Conservation (phyloP, 2,888 invertebrate genomes). For the Rhamnusium bicolor region DNA sequence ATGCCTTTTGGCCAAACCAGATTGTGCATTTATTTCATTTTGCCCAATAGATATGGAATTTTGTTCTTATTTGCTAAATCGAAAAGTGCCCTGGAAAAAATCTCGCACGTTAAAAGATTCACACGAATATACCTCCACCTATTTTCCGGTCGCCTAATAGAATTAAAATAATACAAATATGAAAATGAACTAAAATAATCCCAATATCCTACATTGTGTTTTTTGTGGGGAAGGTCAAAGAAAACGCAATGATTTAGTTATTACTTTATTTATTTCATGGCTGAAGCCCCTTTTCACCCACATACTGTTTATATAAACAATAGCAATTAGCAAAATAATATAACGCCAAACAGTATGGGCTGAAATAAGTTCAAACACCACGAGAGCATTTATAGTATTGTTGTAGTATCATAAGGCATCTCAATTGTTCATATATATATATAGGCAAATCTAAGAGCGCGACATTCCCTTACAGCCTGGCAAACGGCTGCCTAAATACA, state of each 20-base stretch:
- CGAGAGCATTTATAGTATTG: constrained; percentile 51
- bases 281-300: constrained; percentile 51
- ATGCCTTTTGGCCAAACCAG: too few species aligned
- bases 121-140: too few species aligned
- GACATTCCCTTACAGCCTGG: constrained; percentile 65
- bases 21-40: too few species aligned
- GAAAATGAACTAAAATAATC: too few species aligned
- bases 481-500: constrained; percentile 62
- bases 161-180: too few species aligned
- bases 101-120: too few species aligned
- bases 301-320: constrained; percentile 52
- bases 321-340: constrained; percentile 50
- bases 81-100: too few species aligned
- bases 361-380: constrained; percentile 61
- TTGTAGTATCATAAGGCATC: constrained; percentile 66
- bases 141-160: too few species aligned
- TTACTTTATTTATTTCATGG: constrained; percentile 47
- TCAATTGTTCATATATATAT: constrained; percentile 60
- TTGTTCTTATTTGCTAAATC: too few species aligned
- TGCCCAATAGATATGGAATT: too few species aligned
- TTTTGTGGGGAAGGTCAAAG: not conserved
- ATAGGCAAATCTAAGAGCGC: constrained; percentile 65
- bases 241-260: constrained; percentile 12
- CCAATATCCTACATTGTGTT: too few species aligned
- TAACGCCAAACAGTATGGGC: constrained; percentile 59